Conservation (phyloP, 2,797 vertebrate species). For the Selene dorsalis region DNA sequence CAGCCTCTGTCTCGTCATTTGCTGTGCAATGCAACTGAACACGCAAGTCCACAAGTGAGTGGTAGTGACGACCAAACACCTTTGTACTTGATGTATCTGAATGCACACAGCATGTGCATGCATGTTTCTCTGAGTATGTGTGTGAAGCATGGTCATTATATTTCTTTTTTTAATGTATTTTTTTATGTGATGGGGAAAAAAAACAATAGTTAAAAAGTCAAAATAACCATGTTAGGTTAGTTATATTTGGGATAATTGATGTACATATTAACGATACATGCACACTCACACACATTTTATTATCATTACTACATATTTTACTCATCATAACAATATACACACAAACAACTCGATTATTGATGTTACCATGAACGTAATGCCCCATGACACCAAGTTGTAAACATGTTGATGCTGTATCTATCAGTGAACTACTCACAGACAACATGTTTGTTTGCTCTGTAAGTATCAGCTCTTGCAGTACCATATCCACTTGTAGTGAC, state of each 20-base stretch:
- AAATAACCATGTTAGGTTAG: too few species aligned
- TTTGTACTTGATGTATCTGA: conserved; percentile 1
- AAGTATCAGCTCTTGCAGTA: not conserved
- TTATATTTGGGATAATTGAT: too few species aligned
- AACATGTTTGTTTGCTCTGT: not conserved
- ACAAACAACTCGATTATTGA: too few species aligned
- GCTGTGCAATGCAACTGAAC: conserved; percentile 46
- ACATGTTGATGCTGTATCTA: not conserved
- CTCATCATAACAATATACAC: too few species aligned
- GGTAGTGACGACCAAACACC: not conserved
- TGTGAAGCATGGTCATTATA: not conserved
- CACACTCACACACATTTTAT: too few species aligned
- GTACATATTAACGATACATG: too few species aligned
- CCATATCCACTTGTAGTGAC: not conserved
- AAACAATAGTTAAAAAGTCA: too few species aligned
- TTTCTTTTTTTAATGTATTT: too few species aligned
- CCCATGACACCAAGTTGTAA: too few species aligned
- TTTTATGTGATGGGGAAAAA: too few species aligned
- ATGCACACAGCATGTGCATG: not conserved
- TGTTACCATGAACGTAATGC: too few species aligned
- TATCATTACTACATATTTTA: too few species aligned
- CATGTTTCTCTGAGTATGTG: not conserved
- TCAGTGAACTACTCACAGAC: not conserved
- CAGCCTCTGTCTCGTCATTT: conserved; percentile 45
- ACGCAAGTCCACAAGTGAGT: conserved; percentile 12